Conservation (phyloP, 2,888 invertebrate genomes). For the Hyppa rectilinea region DNA sequence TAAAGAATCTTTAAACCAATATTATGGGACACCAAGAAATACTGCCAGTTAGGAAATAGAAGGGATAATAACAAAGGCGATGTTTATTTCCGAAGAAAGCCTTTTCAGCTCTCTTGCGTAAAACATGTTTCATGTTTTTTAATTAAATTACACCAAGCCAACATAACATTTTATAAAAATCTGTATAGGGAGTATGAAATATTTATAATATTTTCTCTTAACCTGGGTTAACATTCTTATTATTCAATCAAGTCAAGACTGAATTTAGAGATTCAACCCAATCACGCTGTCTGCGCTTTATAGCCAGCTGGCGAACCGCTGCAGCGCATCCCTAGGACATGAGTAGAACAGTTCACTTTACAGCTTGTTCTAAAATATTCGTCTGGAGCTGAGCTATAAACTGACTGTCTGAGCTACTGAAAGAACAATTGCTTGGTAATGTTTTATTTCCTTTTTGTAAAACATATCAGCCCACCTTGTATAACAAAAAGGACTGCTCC, state of each 20-base stretch:
- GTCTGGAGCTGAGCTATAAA: conserved; percentile 39
- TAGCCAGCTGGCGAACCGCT: conserved; percentile 14
- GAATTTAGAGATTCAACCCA: neutral
- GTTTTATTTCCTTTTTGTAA: conserved; percentile 20
- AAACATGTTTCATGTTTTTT: neutral
- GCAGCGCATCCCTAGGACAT: conserved; percentile 24
- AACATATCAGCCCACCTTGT: too few relatives aligned
- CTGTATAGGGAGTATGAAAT: neutral
- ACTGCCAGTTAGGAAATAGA: neutral
- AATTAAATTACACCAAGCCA: neutral
- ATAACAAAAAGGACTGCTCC: too few relatives aligned
- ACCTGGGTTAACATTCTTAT: neutral
- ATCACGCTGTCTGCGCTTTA: conserved; percentile 27
- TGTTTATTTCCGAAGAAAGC: neutral
- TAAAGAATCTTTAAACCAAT: too few relatives aligned
- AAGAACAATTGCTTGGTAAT: conserved; percentile 24
- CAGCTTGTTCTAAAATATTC: conserved; percentile 27
- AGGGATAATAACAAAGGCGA: neutral
- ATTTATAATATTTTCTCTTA: neutral
- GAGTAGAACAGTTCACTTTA: conserved; percentile 21
- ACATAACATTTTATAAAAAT: neutral
- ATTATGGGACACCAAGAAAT: neutral
- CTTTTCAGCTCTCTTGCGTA: neutral
- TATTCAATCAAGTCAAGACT: neutral
- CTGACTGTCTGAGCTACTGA: neutral